Conservation (phyloP, 2,113 vertebrate species). For the Trinectes maculatus region DNA sequence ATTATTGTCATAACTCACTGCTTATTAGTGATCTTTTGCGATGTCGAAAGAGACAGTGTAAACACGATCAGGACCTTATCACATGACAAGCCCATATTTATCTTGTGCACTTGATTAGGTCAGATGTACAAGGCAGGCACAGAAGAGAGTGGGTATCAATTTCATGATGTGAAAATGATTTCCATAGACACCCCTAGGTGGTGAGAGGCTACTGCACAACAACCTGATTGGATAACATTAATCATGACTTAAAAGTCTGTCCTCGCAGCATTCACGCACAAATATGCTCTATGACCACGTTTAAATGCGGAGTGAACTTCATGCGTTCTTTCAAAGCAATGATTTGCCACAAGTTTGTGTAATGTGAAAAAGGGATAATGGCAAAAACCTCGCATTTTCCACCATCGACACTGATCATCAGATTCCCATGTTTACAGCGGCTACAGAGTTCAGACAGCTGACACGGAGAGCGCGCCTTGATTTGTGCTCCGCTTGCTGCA, state of each 20-base stretch:
- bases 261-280: conserved; percentile 20
- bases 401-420: conserved; percentile 2
- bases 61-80: conserved; percentile 72
- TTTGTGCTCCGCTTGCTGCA: conserved; percentile 38
- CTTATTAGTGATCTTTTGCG: conserved; percentile 73
- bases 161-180: conserved; percentile 73
- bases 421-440: conserved; percentile 24
- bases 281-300: conserved; percentile 29
- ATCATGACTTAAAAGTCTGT: conserved; percentile 56
- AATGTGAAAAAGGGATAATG: not conserved
- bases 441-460: conserved; percentile 15
- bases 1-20: conserved; percentile 85
- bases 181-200: conserved; percentile 67
- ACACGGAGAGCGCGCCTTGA: conserved; percentile 27
- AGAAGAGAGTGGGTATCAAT: conserved; percentile 70
- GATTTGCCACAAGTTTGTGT: not conserved
- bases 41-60: conserved; percentile 64
- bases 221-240: conserved; percentile 66
- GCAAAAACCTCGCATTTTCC: not conserved
- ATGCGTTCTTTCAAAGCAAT: not conserved
- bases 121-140: conserved; percentile 55
- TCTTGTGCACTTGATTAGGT: conserved; percentile 75
- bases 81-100: conserved; percentile 68
- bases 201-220: conserved; percentile 39
- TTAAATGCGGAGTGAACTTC: conserved; percentile 14